phyloP scores from a whole-genome alignment of 2,113 vertebrate genomes.

The Delphinus delphis region DNA sequence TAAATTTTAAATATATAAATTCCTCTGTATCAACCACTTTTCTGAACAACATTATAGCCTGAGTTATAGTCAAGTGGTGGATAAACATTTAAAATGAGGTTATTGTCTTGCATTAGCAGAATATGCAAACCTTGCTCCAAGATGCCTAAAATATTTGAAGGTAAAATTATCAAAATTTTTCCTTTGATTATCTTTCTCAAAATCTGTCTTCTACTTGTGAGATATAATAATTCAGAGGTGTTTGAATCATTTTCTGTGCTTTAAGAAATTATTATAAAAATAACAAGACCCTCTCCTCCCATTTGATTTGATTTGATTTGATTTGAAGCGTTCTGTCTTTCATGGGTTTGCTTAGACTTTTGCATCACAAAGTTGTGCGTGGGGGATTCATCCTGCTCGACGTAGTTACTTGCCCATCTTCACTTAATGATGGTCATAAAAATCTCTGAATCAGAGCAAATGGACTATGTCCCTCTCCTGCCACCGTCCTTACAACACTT shows the following conservation, averaged over 20 bases:
- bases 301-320: neutral
- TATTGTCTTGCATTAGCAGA: neutral
- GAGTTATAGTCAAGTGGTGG: neutral
- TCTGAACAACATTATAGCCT: neutral
- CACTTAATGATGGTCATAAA: constrained; percentile 47
- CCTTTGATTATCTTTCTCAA: neutral
- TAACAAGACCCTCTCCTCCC: rapidly evolving
- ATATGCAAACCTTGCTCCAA: neutral
- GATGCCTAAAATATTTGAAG: neutral
- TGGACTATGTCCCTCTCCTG: constrained; percentile 7
- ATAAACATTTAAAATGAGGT: neutral
- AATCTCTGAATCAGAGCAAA: constrained; percentile 58
- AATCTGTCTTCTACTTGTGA: neutral
- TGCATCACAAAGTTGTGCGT: neutral
- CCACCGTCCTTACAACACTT: constrained; percentile 6
- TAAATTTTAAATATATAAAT: neutral
- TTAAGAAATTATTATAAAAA: neutral
- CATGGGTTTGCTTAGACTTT: neutral
- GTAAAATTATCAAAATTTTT: neutral
- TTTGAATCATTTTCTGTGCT: neutral
- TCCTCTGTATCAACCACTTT: neutral
- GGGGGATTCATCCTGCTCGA: neutral
- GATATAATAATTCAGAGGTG: neutral
- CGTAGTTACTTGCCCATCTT: neutral
- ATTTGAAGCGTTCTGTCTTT: neutral